Conservation (phyloP, 2,888 invertebrate species). For the Antitype chi region DNA sequence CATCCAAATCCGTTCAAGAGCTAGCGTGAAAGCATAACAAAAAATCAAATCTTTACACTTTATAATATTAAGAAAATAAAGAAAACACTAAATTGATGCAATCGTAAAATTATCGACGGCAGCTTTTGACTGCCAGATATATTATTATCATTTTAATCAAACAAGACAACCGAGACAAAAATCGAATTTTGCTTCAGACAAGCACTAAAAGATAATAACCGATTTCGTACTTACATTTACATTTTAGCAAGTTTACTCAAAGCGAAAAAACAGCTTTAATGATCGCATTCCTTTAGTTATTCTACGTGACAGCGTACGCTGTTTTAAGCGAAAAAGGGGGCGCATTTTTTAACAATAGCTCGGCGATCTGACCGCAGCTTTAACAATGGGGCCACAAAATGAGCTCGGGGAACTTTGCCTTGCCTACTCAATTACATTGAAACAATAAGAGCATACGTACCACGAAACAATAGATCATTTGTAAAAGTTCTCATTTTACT, state of each 20-base stretch:
- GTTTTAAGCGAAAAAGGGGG: slow-evolving; percentile 49
- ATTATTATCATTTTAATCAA: not conserved
- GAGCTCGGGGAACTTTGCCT: slow-evolving; percentile 59
- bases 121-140: not conserved
- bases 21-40: too few species aligned
- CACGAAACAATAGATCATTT: slow-evolving; percentile 62
- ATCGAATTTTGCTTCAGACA: not conserved
- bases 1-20: too few species aligned
- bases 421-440: slow-evolving; percentile 66
- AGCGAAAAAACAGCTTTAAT: slow-evolving; percentile 47
- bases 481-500: slow-evolving; percentile 57
- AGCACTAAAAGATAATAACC: slow-evolving; percentile 5
- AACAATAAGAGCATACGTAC: slow-evolving; percentile 64
- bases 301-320: slow-evolving; percentile 43
- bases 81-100: too few species aligned
- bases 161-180: not conserved
- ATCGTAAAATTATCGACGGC: not conserved
- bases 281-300: slow-evolving; percentile 57
- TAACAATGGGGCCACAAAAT: slow-evolving; percentile 60
- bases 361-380: slow-evolving; percentile 53
- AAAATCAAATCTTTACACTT: too few species aligned
- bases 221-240: slow-evolving; percentile 25
- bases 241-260: slow-evolving; percentile 39
- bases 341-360: slow-evolving; percentile 59
- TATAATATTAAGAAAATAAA: too few species aligned